Evolutionary conservation across 2,888 invertebrate genomes (phyloP).

Genomic region (Allophyes oxyacanthae): DNA sequence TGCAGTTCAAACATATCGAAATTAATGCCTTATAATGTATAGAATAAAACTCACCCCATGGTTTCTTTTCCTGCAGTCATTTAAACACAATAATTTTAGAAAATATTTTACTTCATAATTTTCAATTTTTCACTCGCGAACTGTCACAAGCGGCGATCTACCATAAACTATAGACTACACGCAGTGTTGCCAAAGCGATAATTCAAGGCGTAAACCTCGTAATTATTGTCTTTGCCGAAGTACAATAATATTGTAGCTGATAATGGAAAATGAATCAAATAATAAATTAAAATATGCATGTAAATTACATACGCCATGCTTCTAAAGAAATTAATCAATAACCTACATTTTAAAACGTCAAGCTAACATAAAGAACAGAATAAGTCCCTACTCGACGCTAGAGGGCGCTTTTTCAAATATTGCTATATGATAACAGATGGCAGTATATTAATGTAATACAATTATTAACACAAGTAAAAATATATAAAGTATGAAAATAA

Average conservation of each 20-base stretch:
- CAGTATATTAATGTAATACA: not conserved
- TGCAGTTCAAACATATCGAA: constrained; percentile 16
- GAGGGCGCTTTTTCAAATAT: constrained; percentile 14
- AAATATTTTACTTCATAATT: constrained; percentile 81
- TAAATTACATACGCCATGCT: not conserved
- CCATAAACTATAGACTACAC: constrained; percentile 67
- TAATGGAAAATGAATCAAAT: not conserved
- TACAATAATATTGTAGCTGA: too few species aligned
- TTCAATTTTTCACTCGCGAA: constrained; percentile 71
- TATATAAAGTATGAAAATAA: too few species aligned
- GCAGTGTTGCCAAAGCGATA: constrained; percentile 34
- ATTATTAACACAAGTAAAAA: too few species aligned
- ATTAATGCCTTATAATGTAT: constrained; percentile 37
- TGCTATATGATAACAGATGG: constrained; percentile 33
- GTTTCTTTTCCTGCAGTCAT: constrained; percentile 95
- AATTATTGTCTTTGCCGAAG: constrained; percentile 33
- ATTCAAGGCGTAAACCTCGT: not conserved
- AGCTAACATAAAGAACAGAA: constrained; percentile 18
- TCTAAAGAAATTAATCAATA: not conserved
- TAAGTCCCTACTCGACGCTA: constrained; percentile 15
- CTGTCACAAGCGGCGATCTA: constrained; percentile 75
- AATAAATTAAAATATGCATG: not conserved
- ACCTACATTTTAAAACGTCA: rapidly evolving
- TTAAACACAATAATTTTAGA: constrained; percentile 85
- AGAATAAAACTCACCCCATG: constrained; percentile 91